These are phyloP conservation scores for Mus musculus DNA, from an alignment of 2,113 vertebrate genomes.

Conservation along the genomic window GRCm39 chr4:88215001-88215500, in stretches of 20 bases:
- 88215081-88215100: not conserved
- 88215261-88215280: conserved; percentile 88
- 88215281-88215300: conserved; percentile 94
- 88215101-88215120: conserved; percentile 11
- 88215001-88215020: too few species aligned
- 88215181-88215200: not conserved
- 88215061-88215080: not conserved
- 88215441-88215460: conserved; percentile 7
- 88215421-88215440: not conserved
- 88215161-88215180: not conserved
- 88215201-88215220: conserved; percentile 80
- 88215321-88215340: conserved; percentile 91
- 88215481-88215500: not conserved
- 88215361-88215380: not conserved
- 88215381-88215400: not conserved
- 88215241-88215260: conserved; percentile 83
- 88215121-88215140: not conserved
- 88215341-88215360: conserved; percentile 17
- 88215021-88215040: not conserved
- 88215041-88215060: not conserved
- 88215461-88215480: not conserved
- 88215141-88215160: not conserved
- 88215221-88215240: conserved; percentile 86
- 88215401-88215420: not conserved
- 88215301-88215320: conserved; percentile 90